Evolutionary conservation across 2,113 vertebrate genomes (phyloP).

Genomic region (Corydoras sp.): DNA sequence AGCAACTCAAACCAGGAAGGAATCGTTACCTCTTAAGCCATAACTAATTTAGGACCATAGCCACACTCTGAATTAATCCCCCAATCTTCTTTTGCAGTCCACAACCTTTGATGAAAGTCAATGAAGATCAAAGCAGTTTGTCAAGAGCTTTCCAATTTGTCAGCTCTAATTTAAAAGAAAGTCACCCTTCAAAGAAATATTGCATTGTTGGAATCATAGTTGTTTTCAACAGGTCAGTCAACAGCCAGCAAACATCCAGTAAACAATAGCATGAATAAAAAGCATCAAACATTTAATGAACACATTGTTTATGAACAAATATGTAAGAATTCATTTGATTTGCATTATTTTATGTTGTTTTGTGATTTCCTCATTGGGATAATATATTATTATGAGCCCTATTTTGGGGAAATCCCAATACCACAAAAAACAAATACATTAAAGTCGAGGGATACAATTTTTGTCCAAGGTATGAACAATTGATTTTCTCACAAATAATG

Average conservation of each 20-base stretch:
- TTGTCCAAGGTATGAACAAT: too few relatives aligned
- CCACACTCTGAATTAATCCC: constrained; percentile 66
- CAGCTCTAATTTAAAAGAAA: constrained; percentile 62
- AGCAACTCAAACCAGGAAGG: constrained; percentile 46
- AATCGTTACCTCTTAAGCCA: constrained; percentile 58
- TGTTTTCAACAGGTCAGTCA: constrained; percentile 51
- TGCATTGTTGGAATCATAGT: constrained; percentile 47
- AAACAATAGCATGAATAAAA: constrained; percentile 17
- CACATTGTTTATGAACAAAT: neutral
- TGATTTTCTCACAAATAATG: too few relatives aligned
- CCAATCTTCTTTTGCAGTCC: constrained; percentile 59
- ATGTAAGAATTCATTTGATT: constrained; percentile 3
- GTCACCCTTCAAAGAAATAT: constrained; percentile 59
- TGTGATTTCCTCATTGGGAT: too few relatives aligned
- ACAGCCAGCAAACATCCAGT: constrained; percentile 33
- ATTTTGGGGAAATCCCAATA: too few relatives aligned
- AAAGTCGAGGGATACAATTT: too few relatives aligned
- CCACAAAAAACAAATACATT: too few relatives aligned
- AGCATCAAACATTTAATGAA: constrained; percentile 19
- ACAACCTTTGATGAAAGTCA: constrained; percentile 70
- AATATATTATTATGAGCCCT: too few relatives aligned
- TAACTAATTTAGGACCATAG: constrained; percentile 68
- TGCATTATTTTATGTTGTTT: neutral
- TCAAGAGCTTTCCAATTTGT: constrained; percentile 68
- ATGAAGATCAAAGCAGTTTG: constrained; percentile 68